Evolutionary conservation across 2,113 vertebrate species (phyloP).

Genomic region (Etheostoma spectabile): DNA sequence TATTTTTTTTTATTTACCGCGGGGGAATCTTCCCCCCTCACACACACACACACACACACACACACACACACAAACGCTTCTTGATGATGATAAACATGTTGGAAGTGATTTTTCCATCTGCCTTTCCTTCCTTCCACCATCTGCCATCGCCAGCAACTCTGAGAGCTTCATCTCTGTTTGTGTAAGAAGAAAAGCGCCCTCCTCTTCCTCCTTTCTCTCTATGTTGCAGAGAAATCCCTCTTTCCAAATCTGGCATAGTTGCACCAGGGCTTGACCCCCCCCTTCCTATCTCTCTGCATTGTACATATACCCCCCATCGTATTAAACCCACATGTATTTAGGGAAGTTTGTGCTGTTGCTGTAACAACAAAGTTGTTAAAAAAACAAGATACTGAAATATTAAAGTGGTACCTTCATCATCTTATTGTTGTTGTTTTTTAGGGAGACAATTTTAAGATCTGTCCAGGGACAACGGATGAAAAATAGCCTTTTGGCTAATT

Average conservation of each 20-base stretch:
- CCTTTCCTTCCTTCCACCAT: slow-evolving; percentile 72
- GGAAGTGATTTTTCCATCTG: slow-evolving; percentile 76
- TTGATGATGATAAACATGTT: slow-evolving; percentile 72
- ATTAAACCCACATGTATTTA: neutral
- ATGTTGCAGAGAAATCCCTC: slow-evolving; percentile 7
- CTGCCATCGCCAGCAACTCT: slow-evolving; percentile 65
- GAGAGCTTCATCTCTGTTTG: slow-evolving; percentile 38
- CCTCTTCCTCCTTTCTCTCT: neutral
- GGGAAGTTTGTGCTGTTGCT: neutral
- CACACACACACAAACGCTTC: slow-evolving; percentile 33
- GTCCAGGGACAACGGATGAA: no score
- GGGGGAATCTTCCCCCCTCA: slow-evolving; percentile 26
- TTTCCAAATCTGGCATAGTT: slow-evolving; percentile 1
- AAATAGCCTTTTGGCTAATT: no score
- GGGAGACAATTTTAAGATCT: no score
- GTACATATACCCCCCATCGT: neutral
- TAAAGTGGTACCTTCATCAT: no score
- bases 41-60: slow-evolving; percentile 7
- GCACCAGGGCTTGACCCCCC: neutral
- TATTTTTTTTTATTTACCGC: slow-evolving; percentile 62
- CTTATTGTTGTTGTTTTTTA: no score
- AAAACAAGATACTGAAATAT: no score
- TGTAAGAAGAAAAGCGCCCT: slow-evolving; percentile 39
- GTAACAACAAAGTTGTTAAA: no score
- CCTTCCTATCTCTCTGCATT: neutral